Percentiles rank a stretch among this genome's conserved stretches.
These are phyloP conservation scores for Stictonetta naevosa DNA, from an alignment of 2,113 vertebrate species.

Conservation along the genomic window DNA sequence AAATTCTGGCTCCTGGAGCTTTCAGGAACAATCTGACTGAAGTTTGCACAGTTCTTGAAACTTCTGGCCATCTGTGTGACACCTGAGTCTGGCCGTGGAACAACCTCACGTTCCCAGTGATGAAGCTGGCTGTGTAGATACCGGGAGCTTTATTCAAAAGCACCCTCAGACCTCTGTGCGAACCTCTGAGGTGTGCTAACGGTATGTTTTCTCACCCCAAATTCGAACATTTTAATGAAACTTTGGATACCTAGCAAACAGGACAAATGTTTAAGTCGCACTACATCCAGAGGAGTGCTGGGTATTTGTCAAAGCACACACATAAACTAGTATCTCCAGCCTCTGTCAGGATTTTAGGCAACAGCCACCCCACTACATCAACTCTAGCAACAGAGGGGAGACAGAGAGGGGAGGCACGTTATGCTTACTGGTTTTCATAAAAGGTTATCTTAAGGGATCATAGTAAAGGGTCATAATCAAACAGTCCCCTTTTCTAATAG, in stretches of 20 bases:
- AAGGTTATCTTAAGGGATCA: not conserved
- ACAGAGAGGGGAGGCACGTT: not conserved
- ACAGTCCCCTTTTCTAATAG: not conserved
- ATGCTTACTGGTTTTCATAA: not conserved
- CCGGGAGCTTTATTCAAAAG: not conserved
- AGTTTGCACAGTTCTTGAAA: not conserved
- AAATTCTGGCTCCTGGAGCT: not conserved
- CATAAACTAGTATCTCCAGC: not conserved
- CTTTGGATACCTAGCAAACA: accelerated
- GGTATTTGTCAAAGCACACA: not conserved
- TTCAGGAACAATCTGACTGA: not conserved
- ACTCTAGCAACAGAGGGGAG: not conserved
- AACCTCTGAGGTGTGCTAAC: not conserved
- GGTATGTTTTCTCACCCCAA: accelerated
- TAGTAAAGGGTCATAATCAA: accelerated
- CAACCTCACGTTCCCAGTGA: not conserved
- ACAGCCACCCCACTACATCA: not conserved
- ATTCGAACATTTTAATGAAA: not conserved
- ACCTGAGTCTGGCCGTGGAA: accelerated
- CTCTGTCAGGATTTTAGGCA: not conserved
- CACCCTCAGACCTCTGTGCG: not conserved
- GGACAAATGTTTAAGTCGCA: not conserved
- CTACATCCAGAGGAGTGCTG: not conserved
- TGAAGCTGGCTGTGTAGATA: not conserved
- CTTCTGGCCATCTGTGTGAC: accelerated